Evolutionary conservation across 2,888 invertebrate species (phyloP).

Genomic region (Ypsolopha sequella): DNA sequence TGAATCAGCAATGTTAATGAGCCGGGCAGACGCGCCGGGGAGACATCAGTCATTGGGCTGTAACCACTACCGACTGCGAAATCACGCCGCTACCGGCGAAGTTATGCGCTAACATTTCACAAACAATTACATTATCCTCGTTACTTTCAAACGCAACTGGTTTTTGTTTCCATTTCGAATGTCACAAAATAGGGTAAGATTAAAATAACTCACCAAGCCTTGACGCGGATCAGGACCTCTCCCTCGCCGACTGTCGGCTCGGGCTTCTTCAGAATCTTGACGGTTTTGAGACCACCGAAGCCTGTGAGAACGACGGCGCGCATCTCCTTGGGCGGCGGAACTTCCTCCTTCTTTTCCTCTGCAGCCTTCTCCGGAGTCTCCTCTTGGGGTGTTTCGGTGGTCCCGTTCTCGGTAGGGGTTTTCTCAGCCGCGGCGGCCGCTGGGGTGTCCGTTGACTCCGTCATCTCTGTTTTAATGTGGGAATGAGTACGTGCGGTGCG

Average conservation of each 20-base stretch:
- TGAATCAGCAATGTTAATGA: slow-evolving; percentile 48
- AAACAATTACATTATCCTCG: background rate
- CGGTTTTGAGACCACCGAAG: slow-evolving; percentile 88
- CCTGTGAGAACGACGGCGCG: slow-evolving; percentile 86
- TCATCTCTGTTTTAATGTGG: slow-evolving; percentile 44
- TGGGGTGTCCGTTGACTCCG: slow-evolving; percentile 64
- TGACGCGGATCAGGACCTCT: slow-evolving; percentile 85
- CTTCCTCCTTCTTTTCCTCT: slow-evolving; percentile 66
- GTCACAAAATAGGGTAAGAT: background rate
- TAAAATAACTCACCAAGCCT: slow-evolving; percentile 81
- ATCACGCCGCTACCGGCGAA: background rate
- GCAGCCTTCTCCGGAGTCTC: slow-evolving; percentile 66
- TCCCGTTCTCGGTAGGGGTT: slow-evolving; percentile 67
- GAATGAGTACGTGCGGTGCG: slow-evolving; percentile 30
- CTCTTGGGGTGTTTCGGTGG: slow-evolving; percentile 58
- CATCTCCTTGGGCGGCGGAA: slow-evolving; percentile 82
- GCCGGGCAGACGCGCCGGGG: slow-evolving; percentile 14
- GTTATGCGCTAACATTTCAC: slow-evolving; percentile 1
- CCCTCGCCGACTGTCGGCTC: slow-evolving; percentile 79
- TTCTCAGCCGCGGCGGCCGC: slow-evolving; percentile 67
- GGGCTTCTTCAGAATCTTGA: slow-evolving; percentile 85
- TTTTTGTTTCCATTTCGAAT: background rate
- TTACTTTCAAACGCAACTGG: slow-evolving; percentile 1
- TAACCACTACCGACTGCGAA: background rate
- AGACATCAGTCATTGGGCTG: background rate